phyloP scores from a whole-genome alignment of 2,113 vertebrate genomes.

The Piaya cayana region DNA sequence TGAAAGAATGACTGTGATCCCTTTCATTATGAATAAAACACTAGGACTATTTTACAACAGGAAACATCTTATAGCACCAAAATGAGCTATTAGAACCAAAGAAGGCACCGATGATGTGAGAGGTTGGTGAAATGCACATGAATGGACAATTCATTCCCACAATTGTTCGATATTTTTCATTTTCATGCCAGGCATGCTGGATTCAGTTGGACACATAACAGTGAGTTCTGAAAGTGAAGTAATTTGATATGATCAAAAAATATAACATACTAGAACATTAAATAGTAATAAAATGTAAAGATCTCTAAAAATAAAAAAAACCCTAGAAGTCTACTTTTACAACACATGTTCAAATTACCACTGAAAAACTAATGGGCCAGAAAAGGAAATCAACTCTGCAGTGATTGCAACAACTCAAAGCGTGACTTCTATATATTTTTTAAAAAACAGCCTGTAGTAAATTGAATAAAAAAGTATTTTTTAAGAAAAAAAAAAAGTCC shows the following conservation, averaged over 20 bases:
- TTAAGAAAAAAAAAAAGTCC: not conserved
- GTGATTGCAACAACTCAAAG: not conserved
- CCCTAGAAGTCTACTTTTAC: not conserved
- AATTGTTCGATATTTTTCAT: not conserved
- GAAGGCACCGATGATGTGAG: rapidly evolving
- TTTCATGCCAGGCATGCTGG: not conserved
- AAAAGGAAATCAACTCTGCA: not conserved
- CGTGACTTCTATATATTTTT: not conserved
- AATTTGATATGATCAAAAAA: not conserved
- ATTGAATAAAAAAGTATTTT: not conserved
- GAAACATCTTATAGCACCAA: not conserved
- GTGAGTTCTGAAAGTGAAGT: not conserved
- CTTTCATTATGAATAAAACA: not conserved
- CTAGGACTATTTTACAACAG: not conserved
- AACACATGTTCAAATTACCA: not conserved
- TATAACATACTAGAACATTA: not conserved
- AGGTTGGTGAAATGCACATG: rapidly evolving
- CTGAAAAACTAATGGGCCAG: not conserved
- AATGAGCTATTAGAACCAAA: not conserved
- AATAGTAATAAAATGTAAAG: not conserved
- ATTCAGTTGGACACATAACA: not conserved
- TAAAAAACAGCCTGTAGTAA: not conserved
- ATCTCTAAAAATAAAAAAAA: not conserved
- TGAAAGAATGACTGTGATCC: not conserved
- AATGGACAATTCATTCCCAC: not conserved